Percentiles rank a stretch among this genome's conserved stretches.
These are phyloP conservation scores for Papilio xuthus DNA, from an alignment of 1,140 invertebrate genomes.

Conservation along the genomic window DNA sequence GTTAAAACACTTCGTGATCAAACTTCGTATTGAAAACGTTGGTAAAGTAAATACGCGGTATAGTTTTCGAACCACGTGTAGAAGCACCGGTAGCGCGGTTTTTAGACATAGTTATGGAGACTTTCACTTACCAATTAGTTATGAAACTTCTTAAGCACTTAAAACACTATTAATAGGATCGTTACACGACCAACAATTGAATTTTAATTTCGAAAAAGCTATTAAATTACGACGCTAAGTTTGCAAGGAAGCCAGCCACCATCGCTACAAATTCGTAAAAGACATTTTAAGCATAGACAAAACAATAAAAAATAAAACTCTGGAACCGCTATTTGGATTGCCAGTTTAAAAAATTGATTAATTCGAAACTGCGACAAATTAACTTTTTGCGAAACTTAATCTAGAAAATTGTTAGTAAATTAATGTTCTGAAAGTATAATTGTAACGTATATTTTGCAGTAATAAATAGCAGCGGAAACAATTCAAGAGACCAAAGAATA, in stretches of 20 bases:
- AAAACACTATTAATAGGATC: constrained; percentile 73
- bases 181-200: constrained; percentile 63
- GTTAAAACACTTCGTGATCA: constrained; percentile 44
- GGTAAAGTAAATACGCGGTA: constrained; percentile 66
- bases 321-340: constrained; percentile 33
- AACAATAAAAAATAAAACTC: constrained; percentile 58
- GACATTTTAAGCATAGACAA: constrained; percentile 79
- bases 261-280: constrained; percentile 82
- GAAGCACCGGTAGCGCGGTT: constrained; percentile 75
- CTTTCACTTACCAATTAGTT: constrained; percentile 75
- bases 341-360: constrained; percentile 24
- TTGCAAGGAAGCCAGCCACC: constrained; percentile 81
- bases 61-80: constrained; percentile 76
- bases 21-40: constrained; percentile 53
- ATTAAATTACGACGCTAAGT: constrained; percentile 79
- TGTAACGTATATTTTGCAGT: too few relatives aligned
- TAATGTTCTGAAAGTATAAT: not conserved
- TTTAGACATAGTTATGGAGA: constrained; percentile 61
- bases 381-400: not conserved
- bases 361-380: not conserved
- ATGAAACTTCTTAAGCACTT: constrained; percentile 77
- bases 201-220: constrained; percentile 67
- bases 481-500: too few relatives aligned
- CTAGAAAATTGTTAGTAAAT: not conserved
- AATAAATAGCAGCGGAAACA: too few relatives aligned